These are phyloP conservation scores for Laticauda laticaudata DNA, from an alignment of 2,113 vertebrate genomes.

Conservation along the genomic window DNA sequence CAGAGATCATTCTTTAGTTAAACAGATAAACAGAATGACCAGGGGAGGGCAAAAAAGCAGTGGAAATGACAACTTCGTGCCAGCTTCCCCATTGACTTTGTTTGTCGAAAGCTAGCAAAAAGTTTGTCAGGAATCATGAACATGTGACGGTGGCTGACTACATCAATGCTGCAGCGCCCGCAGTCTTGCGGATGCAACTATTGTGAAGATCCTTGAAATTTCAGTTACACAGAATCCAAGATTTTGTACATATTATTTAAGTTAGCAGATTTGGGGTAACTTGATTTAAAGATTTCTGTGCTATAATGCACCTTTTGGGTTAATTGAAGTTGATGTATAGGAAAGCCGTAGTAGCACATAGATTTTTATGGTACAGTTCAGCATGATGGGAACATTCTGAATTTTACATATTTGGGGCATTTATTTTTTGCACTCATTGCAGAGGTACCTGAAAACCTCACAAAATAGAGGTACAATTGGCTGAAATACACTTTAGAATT, in stretches of 20 bases:
- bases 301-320: background rate
- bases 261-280: background rate
- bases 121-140: background rate
- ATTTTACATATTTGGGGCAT: background rate
- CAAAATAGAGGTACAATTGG: constrained; percentile 2
- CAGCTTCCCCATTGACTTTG: background rate
- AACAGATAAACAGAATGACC: background rate
- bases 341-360: background rate
- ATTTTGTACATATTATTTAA: background rate
- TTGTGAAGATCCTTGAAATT: background rate
- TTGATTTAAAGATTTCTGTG: background rate
- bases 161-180: background rate
- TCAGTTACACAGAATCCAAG: background rate
- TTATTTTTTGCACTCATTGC: background rate
- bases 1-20: background rate
- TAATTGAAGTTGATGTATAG: background rate
- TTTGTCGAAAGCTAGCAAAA: background rate
- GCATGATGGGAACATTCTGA: background rate
- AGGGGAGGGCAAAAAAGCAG: background rate
- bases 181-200: background rate
- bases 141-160: background rate
- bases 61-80: background rate
- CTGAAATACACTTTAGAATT: background rate
- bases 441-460: background rate
- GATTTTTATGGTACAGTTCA: background rate